Percentiles rank a stretch among this genome's conserved stretches.
Conservation (phyloP, 64 coral and sea anemone species). For the Porites lutea region DNA sequence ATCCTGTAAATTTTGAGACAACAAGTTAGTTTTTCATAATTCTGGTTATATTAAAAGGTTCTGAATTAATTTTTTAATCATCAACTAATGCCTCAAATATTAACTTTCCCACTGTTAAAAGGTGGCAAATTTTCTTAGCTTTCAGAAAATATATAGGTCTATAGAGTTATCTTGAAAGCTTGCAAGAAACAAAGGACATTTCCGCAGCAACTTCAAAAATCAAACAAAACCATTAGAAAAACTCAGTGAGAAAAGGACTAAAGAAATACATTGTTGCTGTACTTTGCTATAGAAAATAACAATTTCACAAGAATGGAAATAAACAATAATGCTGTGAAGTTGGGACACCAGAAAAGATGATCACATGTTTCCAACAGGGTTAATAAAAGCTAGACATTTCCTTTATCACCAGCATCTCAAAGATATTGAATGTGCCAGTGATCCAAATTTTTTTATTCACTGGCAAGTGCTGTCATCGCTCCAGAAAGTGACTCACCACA, state of each 20-base stretch:
- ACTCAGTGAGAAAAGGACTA: conserved; percentile 25
- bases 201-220: conserved; percentile 4
- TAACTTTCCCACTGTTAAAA: conserved; percentile 4
- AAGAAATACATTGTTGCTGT: no score
- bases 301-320: no score
- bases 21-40: conserved; percentile 36
- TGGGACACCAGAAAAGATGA: no score
- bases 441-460: conserved; percentile 48
- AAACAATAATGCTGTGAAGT: no score
- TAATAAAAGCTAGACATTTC: conserved; percentile 53
- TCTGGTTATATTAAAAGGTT: conserved; percentile 24
- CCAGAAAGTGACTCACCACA: conserved; percentile 59
- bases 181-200: conserved; percentile 18
- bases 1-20: conserved; percentile 23
- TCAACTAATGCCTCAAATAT: conserved; percentile 27
- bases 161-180: conserved; percentile 6
- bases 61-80: conserved; percentile 20
- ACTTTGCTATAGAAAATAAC: no score
- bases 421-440: conserved; percentile 26
- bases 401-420: conserved; percentile 44
- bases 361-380: conserved; percentile 42
- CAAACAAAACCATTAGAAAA: conserved; percentile 10
- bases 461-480: conserved; percentile 25
- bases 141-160: background rate
- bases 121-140: conserved; percentile 20